Conservation (phyloP, 2,113 vertebrate species). For the Oriolus oriolus region DNA sequence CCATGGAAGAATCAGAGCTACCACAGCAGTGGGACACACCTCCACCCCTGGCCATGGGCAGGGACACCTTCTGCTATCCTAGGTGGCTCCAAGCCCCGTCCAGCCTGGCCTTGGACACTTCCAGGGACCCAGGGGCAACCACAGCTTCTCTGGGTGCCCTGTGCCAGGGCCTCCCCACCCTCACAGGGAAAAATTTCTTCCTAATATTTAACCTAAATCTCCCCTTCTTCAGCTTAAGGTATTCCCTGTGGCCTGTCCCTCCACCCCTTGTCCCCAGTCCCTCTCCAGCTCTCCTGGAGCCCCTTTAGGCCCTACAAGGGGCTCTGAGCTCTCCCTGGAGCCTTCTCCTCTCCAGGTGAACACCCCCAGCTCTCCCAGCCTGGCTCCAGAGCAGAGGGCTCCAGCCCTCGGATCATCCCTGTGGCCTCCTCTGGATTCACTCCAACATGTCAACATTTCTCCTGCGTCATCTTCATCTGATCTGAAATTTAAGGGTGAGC, state of each 20-base stretch:
- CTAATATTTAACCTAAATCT: background rate
- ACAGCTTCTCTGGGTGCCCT: background rate
- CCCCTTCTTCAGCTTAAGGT: background rate
- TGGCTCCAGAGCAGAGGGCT: background rate
- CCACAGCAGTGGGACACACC: background rate
- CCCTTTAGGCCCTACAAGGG: fast-evolving
- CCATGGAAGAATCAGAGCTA: background rate
- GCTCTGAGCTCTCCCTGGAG: background rate
- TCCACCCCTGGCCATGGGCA: fast-evolving
- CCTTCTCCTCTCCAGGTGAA: background rate
- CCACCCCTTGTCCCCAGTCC: background rate
- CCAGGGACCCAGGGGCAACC: background rate
- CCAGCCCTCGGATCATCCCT: fast-evolving
- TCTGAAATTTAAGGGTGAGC: background rate
- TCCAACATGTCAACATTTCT: background rate
- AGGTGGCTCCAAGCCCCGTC: fast-evolving
- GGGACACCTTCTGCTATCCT: fast-evolving
- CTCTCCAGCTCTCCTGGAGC: background rate
- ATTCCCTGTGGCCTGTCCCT: background rate
- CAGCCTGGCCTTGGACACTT: fast-evolving
- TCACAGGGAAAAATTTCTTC: fast-evolving
- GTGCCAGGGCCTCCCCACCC: fast-evolving
- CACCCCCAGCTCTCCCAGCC: background rate
- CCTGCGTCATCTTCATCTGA: background rate
- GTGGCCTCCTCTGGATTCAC: fast-evolving